Base-by-base conservation (phyloP, 2,113 vertebrate genomes). In the Ornithorhynchus anatinus region DNA sequence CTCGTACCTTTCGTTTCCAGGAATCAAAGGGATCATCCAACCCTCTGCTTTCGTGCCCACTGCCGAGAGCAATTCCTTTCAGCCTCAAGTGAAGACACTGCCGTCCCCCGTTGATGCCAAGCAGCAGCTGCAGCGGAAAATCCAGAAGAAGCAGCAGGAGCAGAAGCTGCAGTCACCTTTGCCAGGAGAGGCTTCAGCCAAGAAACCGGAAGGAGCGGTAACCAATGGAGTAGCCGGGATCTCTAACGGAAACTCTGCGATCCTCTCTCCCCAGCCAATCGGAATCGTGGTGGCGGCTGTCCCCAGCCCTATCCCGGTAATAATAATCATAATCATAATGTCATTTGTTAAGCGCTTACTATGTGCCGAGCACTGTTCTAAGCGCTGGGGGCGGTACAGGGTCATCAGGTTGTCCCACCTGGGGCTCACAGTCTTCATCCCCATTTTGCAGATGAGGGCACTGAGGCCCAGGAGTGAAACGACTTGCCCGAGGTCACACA, bases 111-210 rank as follows among this genome's bases (percentile, higher is more conserved):
- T 98, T 14, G 97, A 99, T 76, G 98, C 98, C 61, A 99, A 99
- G 86, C 98, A 99, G 89, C 98, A 99, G 76, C 94, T 99, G 72
- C 98, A 99, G 84, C 94, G 96, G 48, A 99, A 99, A 89, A 98
- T 99, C 82, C 97, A 99, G 88, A 98, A 97, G 89, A 99, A 97
- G 85, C 97, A 99, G 79, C 98, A 99, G 58, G 98, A 99, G 77
- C 96, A 98, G 90, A 99, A 98, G 83, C 88, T 99, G 33, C 95
- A 96, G 23, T 98, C 97, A 45, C 98, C 98, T 59, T 83, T 94
- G 75, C 96, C 95, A 10, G 94, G 93, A 74, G 97, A 99, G 60
- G 89, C 90, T 53, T 92, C 94, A 60, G 81, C 79, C 47, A 96
- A 93, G 90, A 95, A 94, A 81, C 67, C 85, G 0, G 96, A 97